These are phyloP conservation scores for Sitta carolinensis DNA, from an alignment of 2,797 vertebrate genomes.

Conservation along the genomic window DNA sequence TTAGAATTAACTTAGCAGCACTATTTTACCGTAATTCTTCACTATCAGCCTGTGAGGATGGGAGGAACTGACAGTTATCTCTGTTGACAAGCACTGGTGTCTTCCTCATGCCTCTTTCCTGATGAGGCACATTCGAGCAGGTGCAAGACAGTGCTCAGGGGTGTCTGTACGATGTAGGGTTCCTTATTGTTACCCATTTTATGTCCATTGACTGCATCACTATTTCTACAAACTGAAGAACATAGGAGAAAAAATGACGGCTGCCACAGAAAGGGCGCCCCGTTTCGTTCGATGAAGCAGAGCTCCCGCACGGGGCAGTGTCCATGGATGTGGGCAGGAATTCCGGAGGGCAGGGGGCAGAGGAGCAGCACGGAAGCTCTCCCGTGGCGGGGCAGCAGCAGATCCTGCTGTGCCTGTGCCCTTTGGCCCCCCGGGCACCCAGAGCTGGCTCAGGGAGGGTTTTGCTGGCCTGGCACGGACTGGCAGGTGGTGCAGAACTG, in stretches of 20 bases:
- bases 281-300: too few relatives aligned
- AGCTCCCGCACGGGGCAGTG: not conserved
- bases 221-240: not conserved
- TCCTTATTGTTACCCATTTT: not conserved
- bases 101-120: not conserved
- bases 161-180: fast-evolving
- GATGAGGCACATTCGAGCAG: not conserved
- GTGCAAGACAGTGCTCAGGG: not conserved
- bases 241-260: too few relatives aligned
- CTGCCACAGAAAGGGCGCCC: too few relatives aligned
- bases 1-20: not conserved
- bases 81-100: not conserved
- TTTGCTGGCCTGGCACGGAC: not conserved
- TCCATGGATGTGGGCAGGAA: not conserved
- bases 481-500: constrained; percentile 3
- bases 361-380: not conserved
- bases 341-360: not conserved
- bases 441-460: not conserved
- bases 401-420: not conserved
- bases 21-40: not conserved
- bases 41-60: not conserved
- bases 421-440: not conserved
- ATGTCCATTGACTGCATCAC: not conserved
- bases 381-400: not conserved
- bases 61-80: not conserved